Evolutionary conservation across 2,888 invertebrate genomes (phyloP).

Genomic region (Celastrina argiolus): DNA sequence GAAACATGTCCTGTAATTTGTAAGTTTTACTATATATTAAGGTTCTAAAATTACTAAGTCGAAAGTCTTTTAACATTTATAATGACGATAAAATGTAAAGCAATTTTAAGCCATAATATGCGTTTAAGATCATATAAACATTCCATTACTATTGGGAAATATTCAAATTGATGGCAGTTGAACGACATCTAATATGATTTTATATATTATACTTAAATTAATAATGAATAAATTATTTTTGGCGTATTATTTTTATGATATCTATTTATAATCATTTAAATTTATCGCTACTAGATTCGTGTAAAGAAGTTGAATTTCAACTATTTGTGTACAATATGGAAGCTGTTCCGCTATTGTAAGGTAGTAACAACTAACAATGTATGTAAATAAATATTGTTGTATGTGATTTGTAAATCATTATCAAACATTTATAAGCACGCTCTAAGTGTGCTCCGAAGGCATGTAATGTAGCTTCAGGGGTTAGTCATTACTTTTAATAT

Average conservation of each 20-base stretch:
- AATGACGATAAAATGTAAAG: not conserved
- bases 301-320: not conserved
- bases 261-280: not conserved
- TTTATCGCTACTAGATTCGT: not conserved
- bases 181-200: constrained; percentile 1
- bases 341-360: not conserved
- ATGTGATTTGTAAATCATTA: not conserved
- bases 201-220: not conserved
- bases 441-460: not conserved
- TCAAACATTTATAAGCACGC: not conserved
- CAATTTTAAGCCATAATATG: not conserved
- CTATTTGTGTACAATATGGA: not conserved
- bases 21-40: too few relatives aligned
- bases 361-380: not conserved
- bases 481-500: constrained; percentile 39
- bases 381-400: not conserved
- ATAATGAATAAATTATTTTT: not conserved
- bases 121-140: not conserved
- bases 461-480: constrained; percentile 14
- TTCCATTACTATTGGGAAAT: not conserved
- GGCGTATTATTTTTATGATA: not conserved
- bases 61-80: too few relatives aligned
- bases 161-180: not conserved
- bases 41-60: too few relatives aligned
- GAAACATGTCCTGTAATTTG: not conserved